These are phyloP conservation scores for Centruroides sculpturatus DNA, from an alignment of 1,140 invertebrate genomes.

Conservation along the genomic window DNA sequence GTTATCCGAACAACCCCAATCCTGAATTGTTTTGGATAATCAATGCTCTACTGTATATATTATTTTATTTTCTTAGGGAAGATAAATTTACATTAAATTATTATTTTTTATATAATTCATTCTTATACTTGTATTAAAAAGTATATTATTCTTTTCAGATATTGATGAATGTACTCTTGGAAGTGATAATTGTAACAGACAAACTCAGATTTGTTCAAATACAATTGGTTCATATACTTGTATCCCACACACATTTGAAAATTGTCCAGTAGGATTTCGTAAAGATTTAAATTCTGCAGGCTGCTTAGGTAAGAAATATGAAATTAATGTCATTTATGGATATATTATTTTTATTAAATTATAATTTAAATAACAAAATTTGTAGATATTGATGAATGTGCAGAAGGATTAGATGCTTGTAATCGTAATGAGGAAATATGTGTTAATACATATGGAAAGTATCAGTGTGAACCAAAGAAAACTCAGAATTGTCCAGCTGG, in stretches of 20 bases:
- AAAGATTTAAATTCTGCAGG: conserved; percentile 16
- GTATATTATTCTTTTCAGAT: conserved; percentile 26
- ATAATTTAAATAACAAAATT: no score
- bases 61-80: no score
- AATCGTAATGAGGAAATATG: conserved; percentile 35
- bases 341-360: no score
- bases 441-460: conserved; percentile 40
- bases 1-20: no score
- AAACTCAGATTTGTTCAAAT: conserved; percentile 39
- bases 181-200: conserved; percentile 30
- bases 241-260: conserved; percentile 33
- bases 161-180: conserved; percentile 40
- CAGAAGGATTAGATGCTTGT: conserved; percentile 64
- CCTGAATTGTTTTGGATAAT: no score
- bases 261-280: conserved; percentile 35
- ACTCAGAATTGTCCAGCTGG: conserved; percentile 22
- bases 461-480: conserved; percentile 26
- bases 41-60: no score
- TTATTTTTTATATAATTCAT: no score
- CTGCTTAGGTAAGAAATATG: conserved; percentile 27
- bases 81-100: no score
- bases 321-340: no score
- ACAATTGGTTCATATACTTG: conserved; percentile 36
- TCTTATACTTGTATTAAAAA: no score
- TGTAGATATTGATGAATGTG: conserved; percentile 78